Evolutionary conservation across 2,113 vertebrate species (phyloP).

Genomic region (Turnix velox): DNA sequence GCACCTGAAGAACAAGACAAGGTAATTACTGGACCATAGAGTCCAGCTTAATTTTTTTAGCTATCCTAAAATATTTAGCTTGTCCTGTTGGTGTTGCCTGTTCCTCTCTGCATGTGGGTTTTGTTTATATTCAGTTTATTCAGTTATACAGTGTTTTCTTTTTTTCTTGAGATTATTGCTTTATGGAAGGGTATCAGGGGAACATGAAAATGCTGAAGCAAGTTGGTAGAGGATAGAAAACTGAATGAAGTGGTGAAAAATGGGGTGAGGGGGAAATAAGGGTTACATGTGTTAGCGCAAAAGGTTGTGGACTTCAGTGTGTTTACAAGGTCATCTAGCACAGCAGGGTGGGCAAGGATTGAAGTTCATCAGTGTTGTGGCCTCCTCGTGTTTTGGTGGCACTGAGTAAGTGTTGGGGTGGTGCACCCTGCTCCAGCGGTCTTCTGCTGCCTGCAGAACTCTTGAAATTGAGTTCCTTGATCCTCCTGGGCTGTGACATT

Average conservation of each 20-base stretch:
- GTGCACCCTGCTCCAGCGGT: neutral
- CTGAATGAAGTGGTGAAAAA: neutral
- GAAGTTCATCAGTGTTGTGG: neutral
- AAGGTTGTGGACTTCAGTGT: neutral
- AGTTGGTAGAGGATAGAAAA: neutral
- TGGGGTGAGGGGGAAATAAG: fast-evolving
- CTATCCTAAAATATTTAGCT: neutral
- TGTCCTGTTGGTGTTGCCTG: neutral
- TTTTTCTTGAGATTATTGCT: neutral
- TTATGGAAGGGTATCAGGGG: neutral
- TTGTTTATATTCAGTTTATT: neutral
- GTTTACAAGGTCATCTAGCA: neutral
- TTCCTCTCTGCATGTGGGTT: neutral
- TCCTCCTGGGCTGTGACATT: conserved; percentile 36
- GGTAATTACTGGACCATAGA: conserved; percentile 60
- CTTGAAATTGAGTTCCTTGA: neutral
- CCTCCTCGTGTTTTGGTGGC: neutral
- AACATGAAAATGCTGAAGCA: neutral
- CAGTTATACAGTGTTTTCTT: neutral
- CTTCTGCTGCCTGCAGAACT: neutral
- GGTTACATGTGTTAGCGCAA: neutral
- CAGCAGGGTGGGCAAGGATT: neutral
- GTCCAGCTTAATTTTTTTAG: neutral
- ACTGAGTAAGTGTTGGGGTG: neutral
- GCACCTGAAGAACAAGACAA: conserved; percentile 67